Percentiles rank a stretch among this genome's conserved stretches.
Evolutionary conservation across 2,113 vertebrate species (phyloP).

Genomic region (Amia ocellicauda): DNA sequence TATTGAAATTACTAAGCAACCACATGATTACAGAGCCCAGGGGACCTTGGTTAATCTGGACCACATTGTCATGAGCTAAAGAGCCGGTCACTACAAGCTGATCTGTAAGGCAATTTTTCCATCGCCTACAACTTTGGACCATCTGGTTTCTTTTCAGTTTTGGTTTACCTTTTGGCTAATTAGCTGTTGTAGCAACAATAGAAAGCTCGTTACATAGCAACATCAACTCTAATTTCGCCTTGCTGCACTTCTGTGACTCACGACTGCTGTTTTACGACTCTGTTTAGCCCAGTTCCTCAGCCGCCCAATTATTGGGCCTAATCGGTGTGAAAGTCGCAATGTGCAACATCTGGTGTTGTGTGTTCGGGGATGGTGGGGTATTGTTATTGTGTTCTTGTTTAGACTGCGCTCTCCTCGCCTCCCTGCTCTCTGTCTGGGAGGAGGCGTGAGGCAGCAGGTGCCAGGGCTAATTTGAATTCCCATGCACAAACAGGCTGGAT

Average conservation of each 20-base stretch:
- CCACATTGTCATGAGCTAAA: too few relatives aligned
- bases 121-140: not conserved
- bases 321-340: not conserved
- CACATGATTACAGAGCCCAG: too few relatives aligned
- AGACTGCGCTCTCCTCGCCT: not conserved
- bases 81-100: too few relatives aligned
- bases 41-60: too few relatives aligned
- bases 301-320: too few relatives aligned
- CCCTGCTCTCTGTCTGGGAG: not conserved
- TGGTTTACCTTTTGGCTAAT: not conserved
- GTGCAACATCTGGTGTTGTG: not conserved
- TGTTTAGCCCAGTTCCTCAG: too few relatives aligned
- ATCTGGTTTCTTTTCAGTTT: constrained; percentile 13
- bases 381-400: not conserved
- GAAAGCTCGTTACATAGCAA: too few relatives aligned
- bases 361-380: not conserved
- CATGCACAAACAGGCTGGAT: too few relatives aligned
- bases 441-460: not conserved
- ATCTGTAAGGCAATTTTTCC: not conserved
- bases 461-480: not conserved
- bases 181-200: constrained; percentile 3
- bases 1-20: too few relatives aligned
- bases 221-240: too few relatives aligned
- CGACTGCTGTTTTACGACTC: too few relatives aligned
- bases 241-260: too few relatives aligned